Conservation (phyloP, 1,140 invertebrate species). For the Charaxes varanes region DNA sequence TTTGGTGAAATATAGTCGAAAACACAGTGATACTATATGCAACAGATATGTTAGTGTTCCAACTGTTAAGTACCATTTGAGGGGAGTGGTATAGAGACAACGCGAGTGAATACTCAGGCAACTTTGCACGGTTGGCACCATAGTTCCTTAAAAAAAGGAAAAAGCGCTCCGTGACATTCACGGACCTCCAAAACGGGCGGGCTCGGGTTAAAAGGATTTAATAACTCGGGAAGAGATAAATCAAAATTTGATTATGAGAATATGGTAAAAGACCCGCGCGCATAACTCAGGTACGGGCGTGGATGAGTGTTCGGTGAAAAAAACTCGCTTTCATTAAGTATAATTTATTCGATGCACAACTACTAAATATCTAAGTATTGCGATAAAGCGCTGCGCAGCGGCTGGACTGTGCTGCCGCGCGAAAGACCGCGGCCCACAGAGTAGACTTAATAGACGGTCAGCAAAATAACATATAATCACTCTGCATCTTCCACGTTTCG, state of each 20-base stretch:
- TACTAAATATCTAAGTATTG: conserved; percentile 59
- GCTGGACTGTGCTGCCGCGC: conserved; percentile 34
- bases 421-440: conserved; percentile 26
- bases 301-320: conserved; percentile 39
- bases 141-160: no score
- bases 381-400: conserved; percentile 50
- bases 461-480: no score
- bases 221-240: conserved; percentile 37
- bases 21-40: no score
- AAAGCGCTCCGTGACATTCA: no score
- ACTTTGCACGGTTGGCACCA: no score
- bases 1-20: no score
- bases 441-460: no score
- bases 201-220: conserved; percentile 36
- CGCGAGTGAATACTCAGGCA: no score
- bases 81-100: no score
- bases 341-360: conserved; percentile 52
- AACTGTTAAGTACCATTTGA: no score
- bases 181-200: conserved; percentile 21
- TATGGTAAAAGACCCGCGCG: conserved; percentile 28
- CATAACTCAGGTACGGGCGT: conserved; percentile 39
- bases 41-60: no score
- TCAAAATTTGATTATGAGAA: conserved; percentile 49
- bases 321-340: conserved; percentile 40
- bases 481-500: no score